Percentiles rank a stretch among this genome's conserved stretches.
Evolutionary conservation across 2,113 vertebrate species (phyloP).

Genomic region (Tragelaphus imberbis): DNA sequence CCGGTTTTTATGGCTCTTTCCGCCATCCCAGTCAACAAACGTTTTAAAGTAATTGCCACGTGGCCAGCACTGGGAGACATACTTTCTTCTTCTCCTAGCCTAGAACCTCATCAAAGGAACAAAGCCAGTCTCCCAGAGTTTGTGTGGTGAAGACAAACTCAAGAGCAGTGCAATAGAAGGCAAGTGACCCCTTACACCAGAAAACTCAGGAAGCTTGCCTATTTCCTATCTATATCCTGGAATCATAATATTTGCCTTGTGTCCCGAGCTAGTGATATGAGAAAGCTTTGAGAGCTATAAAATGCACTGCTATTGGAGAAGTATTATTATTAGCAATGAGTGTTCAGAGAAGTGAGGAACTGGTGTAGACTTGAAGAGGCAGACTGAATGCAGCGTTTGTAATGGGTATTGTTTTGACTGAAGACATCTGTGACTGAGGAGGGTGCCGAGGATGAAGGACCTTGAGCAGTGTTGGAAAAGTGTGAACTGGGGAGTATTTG

Average conservation of each 20-base stretch:
- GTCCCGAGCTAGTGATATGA: not conserved
- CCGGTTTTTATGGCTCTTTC: not conserved
- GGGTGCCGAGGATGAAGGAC: not conserved
- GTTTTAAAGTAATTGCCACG: not conserved
- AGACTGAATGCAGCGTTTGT: accelerated
- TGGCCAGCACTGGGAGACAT: not conserved
- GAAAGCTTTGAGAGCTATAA: not conserved
- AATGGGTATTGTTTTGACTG: not conserved
- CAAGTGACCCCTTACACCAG: not conserved
- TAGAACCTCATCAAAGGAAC: not conserved
- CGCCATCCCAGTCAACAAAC: not conserved
- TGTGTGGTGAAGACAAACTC: not conserved
- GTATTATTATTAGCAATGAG: not conserved
- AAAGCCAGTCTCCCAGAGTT: not conserved
- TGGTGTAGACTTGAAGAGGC: accelerated
- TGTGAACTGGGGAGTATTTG: not conserved
- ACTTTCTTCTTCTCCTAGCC: not conserved
- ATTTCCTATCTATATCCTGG: not conserved
- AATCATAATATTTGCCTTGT: not conserved
- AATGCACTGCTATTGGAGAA: not conserved
- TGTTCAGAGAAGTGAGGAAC: not conserved
- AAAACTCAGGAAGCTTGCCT: not conserved
- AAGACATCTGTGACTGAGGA: not conserved
- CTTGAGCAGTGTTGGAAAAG: not conserved
- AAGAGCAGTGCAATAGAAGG: not conserved